Evolutionary conservation across 2,113 vertebrate genomes (phyloP).

Genomic region (Nothoprocta perdicaria): DNA sequence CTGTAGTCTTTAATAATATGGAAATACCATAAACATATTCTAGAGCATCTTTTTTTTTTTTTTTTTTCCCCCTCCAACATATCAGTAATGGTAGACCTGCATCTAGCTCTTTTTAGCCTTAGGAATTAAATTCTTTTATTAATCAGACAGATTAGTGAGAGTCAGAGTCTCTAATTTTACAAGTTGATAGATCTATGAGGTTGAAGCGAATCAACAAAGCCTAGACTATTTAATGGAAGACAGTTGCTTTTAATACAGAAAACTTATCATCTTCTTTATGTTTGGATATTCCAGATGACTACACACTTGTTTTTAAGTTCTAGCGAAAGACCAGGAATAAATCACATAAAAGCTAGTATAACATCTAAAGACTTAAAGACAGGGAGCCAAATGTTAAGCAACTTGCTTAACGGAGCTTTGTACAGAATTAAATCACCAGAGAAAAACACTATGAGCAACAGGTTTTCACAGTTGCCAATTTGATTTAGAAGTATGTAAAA

Average conservation of each 20-base stretch:
- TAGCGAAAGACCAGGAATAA: conserved; percentile 33
- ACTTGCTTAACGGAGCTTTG: conserved; percentile 53
- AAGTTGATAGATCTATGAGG: not conserved
- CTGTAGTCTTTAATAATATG: not conserved
- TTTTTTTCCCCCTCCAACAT: not conserved
- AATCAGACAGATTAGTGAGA: not conserved
- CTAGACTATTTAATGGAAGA: not conserved
- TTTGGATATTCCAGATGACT: not conserved
- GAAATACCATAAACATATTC: not conserved
- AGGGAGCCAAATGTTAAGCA: conserved; percentile 38
- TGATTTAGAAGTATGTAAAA: conserved; percentile 61
- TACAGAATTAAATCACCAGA: conserved; percentile 55
- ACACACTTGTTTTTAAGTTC: not conserved
- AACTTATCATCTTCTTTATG: not conserved
- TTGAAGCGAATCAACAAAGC: not conserved
- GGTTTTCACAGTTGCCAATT: conserved; percentile 53
- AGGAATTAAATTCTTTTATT: not conserved
- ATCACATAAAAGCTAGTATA: not conserved
- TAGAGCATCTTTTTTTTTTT: not conserved
- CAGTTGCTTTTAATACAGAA: not conserved
- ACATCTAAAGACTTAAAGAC: not conserved
- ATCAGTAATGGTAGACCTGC: not conserved
- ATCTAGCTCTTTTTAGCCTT: not conserved
- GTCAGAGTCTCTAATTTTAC: not conserved
- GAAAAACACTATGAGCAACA: conserved; percentile 31